phyloP scores from a whole-genome alignment of 2,113 vertebrate species.

The Fregata magnificens region DNA sequence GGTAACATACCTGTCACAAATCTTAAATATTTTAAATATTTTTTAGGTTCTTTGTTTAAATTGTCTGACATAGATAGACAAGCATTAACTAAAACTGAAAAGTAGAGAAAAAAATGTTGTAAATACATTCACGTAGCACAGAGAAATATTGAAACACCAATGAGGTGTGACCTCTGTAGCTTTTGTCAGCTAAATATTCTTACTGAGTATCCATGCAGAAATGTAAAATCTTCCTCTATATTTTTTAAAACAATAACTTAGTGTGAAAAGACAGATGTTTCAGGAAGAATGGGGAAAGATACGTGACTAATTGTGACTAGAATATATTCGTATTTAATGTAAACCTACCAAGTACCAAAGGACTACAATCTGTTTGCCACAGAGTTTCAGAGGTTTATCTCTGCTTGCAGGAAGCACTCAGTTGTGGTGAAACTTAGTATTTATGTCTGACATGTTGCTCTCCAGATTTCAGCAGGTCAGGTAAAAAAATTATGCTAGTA shows the following conservation, averaged over 20 bases:
- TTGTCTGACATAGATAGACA: background rate
- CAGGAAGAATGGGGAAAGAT: background rate
- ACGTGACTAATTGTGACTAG: background rate
- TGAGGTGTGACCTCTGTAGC: background rate
- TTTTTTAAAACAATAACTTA: conserved; percentile 20
- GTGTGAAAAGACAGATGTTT: conserved; percentile 8
- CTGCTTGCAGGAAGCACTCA: background rate
- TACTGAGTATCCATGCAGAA: background rate
- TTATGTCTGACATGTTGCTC: background rate
- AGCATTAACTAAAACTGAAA: background rate
- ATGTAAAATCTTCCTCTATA: background rate
- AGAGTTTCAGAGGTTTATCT: background rate
- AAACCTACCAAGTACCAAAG: background rate
- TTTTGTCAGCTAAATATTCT: background rate
- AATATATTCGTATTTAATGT: background rate
- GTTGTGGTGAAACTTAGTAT: background rate
- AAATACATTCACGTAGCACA: background rate
- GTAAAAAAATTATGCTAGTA: background rate
- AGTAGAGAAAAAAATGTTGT: background rate
- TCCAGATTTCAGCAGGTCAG: background rate
- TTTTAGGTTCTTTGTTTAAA: background rate
- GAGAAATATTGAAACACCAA: background rate
- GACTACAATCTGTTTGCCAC: background rate
- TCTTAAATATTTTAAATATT: background rate
- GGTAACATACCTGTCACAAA: background rate